Percentiles rank a stretch among this genome's conserved stretches.
These are phyloP conservation scores for Neotoma lepida DNA, from an alignment of 2,113 vertebrate species.

Conservation along the genomic window DNA sequence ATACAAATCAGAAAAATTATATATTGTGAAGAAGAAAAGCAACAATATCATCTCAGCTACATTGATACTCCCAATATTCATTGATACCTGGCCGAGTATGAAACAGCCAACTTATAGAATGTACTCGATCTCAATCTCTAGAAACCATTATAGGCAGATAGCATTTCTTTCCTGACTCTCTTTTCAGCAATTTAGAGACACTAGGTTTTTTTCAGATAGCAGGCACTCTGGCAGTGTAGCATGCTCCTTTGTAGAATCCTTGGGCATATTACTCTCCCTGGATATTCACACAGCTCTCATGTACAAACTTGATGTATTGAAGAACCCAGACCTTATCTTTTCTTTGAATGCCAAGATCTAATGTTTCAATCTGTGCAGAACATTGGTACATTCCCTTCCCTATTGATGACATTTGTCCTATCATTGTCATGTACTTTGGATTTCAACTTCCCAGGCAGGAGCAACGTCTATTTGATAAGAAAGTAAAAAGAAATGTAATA, in stretches of 20 bases:
- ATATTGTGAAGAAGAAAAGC: background rate
- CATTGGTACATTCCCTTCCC: background rate
- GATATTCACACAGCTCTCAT: background rate
- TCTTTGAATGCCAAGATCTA: background rate
- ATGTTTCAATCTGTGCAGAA: conserved; percentile 17
- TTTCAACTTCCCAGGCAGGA: conserved; percentile 63
- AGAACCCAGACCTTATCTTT: conserved; percentile 22
- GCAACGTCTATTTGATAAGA: conserved; percentile 33
- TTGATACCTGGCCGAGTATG: background rate
- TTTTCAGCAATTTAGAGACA: background rate
- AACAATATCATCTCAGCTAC: background rate
- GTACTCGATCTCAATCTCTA: background rate
- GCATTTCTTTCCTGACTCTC: conserved; percentile 10
- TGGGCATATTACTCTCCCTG: background rate
- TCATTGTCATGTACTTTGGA: conserved; percentile 50
- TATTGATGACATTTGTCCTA: conserved; percentile 39
- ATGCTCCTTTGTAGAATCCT: background rate
- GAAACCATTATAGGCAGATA: background rate
- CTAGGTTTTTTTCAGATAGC: background rate
- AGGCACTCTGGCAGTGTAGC: background rate
- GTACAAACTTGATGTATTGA: background rate
- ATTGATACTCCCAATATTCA: background rate
- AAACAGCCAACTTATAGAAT: conserved; percentile 6
- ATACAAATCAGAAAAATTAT: background rate
- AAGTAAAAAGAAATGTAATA: conserved; percentile 34